These are phyloP conservation scores for Corythucha ciliata DNA, from an alignment of 2,888 invertebrate genomes.

Conservation along the genomic window DNA sequence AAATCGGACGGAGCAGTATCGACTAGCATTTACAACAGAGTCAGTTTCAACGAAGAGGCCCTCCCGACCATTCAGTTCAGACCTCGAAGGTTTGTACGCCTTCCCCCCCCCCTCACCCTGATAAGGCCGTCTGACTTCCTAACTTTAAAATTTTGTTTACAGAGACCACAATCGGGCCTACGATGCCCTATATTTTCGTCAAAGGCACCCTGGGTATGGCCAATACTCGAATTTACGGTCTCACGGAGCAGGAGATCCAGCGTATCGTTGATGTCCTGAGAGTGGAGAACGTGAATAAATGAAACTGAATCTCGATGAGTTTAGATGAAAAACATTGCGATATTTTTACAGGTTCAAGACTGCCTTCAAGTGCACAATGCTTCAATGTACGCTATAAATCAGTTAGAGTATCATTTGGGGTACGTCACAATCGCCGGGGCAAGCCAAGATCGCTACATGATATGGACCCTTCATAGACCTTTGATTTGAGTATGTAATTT, in stretches of 20 bases:
- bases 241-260: constrained; percentile 31
- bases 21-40: too few species aligned
- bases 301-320: not conserved
- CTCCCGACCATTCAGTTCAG: too few species aligned
- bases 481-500: too few species aligned
- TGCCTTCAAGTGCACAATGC: constrained; percentile 35
- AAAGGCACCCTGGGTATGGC: constrained; percentile 36
- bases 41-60: too few species aligned
- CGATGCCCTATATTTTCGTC: constrained; percentile 36
- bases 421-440: constrained; percentile 26
- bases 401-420: constrained; percentile 35
- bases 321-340: not conserved
- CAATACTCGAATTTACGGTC: constrained; percentile 36
- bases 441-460: constrained; percentile 19
- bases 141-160: too few species aligned
- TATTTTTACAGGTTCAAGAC: constrained; percentile 28
- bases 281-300: constrained; percentile 7
- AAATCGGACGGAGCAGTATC: too few species aligned
- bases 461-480: constrained; percentile 17
- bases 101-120: too few species aligned
- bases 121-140: too few species aligned
- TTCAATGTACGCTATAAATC: constrained; percentile 35
- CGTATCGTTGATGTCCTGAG: constrained; percentile 26
- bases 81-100: too few species aligned
- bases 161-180: not conserved